Evolutionary conservation across 1,140 invertebrate species (phyloP), one percentile per base, ranked within the genome.

Genomic region (Theocolax elegans): DNA sequence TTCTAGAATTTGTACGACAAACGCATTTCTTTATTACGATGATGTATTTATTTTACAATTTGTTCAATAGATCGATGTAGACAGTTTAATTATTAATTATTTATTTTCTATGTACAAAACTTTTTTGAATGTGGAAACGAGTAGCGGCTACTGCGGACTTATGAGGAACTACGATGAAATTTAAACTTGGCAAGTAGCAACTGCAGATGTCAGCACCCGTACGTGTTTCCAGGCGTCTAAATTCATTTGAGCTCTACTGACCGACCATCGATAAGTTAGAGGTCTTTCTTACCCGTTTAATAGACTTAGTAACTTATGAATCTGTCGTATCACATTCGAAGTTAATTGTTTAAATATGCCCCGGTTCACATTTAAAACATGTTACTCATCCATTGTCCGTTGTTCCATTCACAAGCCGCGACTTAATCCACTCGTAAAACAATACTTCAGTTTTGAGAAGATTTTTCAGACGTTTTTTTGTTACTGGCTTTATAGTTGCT

Each of bases 341-440:
- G 42, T 60, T 49, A 23, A 13, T 54, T 63, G n/a, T 10, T 40
- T 44, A 12, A 31, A 48, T 19, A 67, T 15, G 10, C 31, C 4
- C 31, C n/a, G n/a, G n/a, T 35, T 35, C 10, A 35, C 10, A 35
- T 10, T 35, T 35, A 35, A 35, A 4, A 35, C 31, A 35, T 6
- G 4, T 35, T 35, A 35, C 21, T 73, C 68, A 75, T 40, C 62
- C 73, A 44, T 78, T 72, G 25, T 74, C 67, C 12, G 53, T 74
- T 72, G 77, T 81, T 84, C 72, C 84, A 42, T 83, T 79, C 35
- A 88, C 77, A n/a, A 91, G 80, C 69, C 90, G 83, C 19, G 78
- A 81, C 75, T 88, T 88, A 2, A 90, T 77, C 87, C 90, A 91
- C 62, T 88, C 73, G 76, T 91, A 91, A 79, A 91, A 90, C 72